Base-by-base conservation (phyloP, 2,888 invertebrate genomes). In the Phytoseiulus persimilis region DNA sequence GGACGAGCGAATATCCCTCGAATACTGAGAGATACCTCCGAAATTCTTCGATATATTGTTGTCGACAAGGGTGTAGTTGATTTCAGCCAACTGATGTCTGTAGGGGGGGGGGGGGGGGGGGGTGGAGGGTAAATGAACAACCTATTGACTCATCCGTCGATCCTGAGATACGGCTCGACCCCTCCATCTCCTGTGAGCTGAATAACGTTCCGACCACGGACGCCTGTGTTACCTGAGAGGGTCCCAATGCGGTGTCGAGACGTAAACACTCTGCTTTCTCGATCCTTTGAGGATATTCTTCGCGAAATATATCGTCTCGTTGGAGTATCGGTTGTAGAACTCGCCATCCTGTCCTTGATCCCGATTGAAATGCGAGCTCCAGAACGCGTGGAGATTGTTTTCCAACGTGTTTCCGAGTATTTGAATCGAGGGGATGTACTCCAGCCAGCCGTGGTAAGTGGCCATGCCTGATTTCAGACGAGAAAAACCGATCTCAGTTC, bases 1-100 rank as follows among this genome's bases (percentile, higher is more conserved):
- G 0, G 98, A 98, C 91, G 97, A 96, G 91, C 98, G 95, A 91
- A 99, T 95, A 93, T 99, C 98, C 92, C 97, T 93, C 84, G 97
- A 97, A 92, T 96, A 96, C 91, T 98, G 98, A 90, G 95, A 94
- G 28, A 98, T 97, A 2, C 93, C 93, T 92, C 94, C 95, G 0
- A 96, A 96, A 92, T 99, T 99, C 92, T 96, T 96, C 0, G 95
- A 95, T 83, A 99, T 96, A 90, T 95, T 93, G 90, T 96, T 96
- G 91, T 95, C 95, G 91, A 98, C 97, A 0, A 99, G 94, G 93
- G 96, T 96, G 91, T 98, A 95, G 0, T 96, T 95, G 89, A 98
- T 95, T 94, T 97, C 97, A 0, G 97, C 96, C 90, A 98, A 94
- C 92, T 87, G 87, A 33, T 87, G 87, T 23, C 87, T 87, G 45